phyloP scores from a whole-genome alignment of 2,888 invertebrate species.

The Opisthograptis luteolata region DNA sequence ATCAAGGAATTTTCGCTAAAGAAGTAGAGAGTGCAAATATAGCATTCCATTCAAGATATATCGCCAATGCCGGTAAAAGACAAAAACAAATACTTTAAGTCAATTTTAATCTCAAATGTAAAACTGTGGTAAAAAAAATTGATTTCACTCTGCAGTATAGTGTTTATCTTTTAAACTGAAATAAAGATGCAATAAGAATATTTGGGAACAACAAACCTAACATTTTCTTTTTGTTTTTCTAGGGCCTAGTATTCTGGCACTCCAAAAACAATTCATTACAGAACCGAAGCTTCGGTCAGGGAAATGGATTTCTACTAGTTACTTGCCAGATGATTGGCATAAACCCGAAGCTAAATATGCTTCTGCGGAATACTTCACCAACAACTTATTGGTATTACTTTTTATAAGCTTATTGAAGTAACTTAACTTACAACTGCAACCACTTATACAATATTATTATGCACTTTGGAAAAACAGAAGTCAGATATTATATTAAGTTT shows the following conservation, averaged over 20 bases:
- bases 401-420: too few relatives aligned
- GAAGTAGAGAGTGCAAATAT: conserved; percentile 87
- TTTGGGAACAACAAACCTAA: too few relatives aligned
- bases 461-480: too few relatives aligned
- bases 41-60: conserved; percentile 92
- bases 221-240: background rate
- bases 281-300: conserved; percentile 85
- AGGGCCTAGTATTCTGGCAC: conserved; percentile 85
- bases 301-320: conserved; percentile 93
- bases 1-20: conserved; percentile 53
- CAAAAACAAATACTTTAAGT: background rate
- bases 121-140: too few relatives aligned
- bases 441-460: too few relatives aligned
- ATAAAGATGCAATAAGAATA: too few relatives aligned
- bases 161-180: too few relatives aligned
- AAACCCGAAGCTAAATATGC: conserved; percentile 80
- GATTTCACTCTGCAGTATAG: too few relatives aligned
- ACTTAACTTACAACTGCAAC: too few relatives aligned
- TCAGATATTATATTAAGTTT: too few relatives aligned
- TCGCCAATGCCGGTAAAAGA: conserved; percentile 77
- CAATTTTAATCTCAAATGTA: too few relatives aligned
- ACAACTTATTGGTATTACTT: conserved; percentile 87
- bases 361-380: conserved; percentile 93
- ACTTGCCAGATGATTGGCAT: conserved; percentile 87
- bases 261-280: conserved; percentile 85